These are phyloP conservation scores for Bathynomus jamesi DNA, from an alignment of 1,140 invertebrate genomes.

Conservation along the genomic window DNA sequence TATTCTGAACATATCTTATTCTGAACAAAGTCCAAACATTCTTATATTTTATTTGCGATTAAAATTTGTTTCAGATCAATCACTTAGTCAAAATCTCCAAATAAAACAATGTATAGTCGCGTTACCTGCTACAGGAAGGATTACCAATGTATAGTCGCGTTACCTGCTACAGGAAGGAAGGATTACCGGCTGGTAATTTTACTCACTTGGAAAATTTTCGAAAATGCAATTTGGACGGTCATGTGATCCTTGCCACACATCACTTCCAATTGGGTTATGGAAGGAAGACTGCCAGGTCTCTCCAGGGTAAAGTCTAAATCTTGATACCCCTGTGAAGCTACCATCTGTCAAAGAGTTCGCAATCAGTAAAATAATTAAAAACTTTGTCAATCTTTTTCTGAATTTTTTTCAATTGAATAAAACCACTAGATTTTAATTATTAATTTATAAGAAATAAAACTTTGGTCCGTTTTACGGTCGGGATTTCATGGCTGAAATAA, in stretches of 20 bases:
- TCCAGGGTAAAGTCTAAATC: slow-evolving; percentile 44
- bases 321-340: slow-evolving; percentile 25
- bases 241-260: slow-evolving; percentile 79
- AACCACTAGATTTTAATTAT: neutral
- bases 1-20: too few relatives aligned
- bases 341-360: slow-evolving; percentile 11
- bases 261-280: slow-evolving; percentile 75
- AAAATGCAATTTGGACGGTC: slow-evolving; percentile 86
- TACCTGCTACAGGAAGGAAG: too few relatives aligned
- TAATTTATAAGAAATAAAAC: neutral
- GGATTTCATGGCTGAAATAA: neutral
- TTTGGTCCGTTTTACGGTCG: neutral
- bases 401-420: neutral
- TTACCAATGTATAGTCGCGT: too few relatives aligned
- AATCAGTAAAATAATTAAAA: too few relatives aligned
- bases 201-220: slow-evolving; percentile 66
- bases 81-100: too few relatives aligned
- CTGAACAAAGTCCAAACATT: too few relatives aligned
- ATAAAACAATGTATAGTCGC: too few relatives aligned
- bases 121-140: too few relatives aligned
- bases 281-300: slow-evolving; percentile 68
- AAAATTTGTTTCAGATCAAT: too few relatives aligned
- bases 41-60: too few relatives aligned
- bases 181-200: too few relatives aligned
- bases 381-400: too few relatives aligned